Percentiles rank a stretch among this genome's conserved stretches.
Evolutionary conservation across 2,888 invertebrate genomes (phyloP).

Genomic region (Diabrotica balteata): DNA sequence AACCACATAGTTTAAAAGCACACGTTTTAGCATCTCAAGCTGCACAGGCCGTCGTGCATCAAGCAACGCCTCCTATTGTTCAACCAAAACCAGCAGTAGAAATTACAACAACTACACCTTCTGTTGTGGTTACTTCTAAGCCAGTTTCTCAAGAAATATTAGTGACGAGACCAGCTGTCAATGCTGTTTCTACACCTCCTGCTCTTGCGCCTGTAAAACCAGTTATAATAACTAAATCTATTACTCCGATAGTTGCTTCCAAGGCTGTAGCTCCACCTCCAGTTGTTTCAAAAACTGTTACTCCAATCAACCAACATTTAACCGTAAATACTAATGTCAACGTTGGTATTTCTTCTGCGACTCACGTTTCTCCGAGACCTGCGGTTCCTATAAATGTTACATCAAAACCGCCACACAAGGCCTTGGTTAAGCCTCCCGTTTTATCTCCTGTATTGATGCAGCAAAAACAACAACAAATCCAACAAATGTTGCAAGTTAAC

Average conservation of each 20-base stretch:
- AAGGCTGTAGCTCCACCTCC: slow-evolving; percentile 24
- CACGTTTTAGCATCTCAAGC: slow-evolving; percentile 67
- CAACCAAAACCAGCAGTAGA: slow-evolving; percentile 21
- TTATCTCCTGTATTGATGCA: slow-evolving; percentile 44
- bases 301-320: slow-evolving; percentile 53
- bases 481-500: slow-evolving; percentile 42
- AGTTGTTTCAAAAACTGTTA: slow-evolving; percentile 36
- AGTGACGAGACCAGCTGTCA: slow-evolving; percentile 34
- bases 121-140: slow-evolving; percentile 15
- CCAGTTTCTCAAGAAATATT: slow-evolving; percentile 14
- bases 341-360: slow-evolving; percentile 44
- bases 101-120: slow-evolving; percentile 8
- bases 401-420: slow-evolving; percentile 43
- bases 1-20: slow-evolving; percentile 68
- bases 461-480: slow-evolving; percentile 41
- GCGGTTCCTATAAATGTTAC: slow-evolving; percentile 38
- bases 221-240: slow-evolving; percentile 26
- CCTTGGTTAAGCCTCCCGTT: slow-evolving; percentile 43
- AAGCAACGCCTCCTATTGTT: slow-evolving; percentile 31
- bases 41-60: slow-evolving; percentile 54
- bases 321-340: slow-evolving; percentile 54
- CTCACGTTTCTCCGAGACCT: slow-evolving; percentile 53
- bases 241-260: slow-evolving; percentile 26
- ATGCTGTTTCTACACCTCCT: slow-evolving; percentile 20
- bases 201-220: slow-evolving; percentile 25